A percentile compares a stretch with the other conserved stretches of the same genome.
phyloP scores from a whole-genome alignment of 2,113 vertebrate genomes.

The Gymnarchus niloticus region DNA sequence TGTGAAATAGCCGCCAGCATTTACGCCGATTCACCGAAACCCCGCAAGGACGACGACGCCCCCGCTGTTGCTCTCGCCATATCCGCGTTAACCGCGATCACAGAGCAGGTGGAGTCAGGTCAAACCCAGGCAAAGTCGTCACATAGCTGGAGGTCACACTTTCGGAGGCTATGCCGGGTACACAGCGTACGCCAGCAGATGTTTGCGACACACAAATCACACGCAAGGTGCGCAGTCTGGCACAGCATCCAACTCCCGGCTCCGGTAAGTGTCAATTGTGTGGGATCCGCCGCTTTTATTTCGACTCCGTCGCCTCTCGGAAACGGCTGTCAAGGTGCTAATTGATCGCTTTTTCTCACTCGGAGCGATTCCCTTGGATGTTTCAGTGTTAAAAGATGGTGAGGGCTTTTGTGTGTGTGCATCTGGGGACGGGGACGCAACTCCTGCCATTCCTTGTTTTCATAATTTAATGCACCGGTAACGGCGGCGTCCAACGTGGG shows the following conservation, averaged over 20 bases:
- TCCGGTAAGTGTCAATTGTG: neutral
- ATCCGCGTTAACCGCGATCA: neutral
- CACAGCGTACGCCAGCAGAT: neutral
- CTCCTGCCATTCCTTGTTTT: slow-evolving; percentile 44
- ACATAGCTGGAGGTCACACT: neutral
- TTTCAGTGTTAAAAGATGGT: slow-evolving; percentile 14
- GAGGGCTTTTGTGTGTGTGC: slow-evolving; percentile 20
- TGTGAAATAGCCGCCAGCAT: neutral
- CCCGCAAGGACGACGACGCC: neutral
- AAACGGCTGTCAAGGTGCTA: slow-evolving; percentile 34
- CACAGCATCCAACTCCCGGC: neutral
- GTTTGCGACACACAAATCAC: neutral
- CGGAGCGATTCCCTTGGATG: slow-evolving; percentile 8
- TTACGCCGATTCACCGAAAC: neutral
- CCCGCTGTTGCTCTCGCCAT: neutral
- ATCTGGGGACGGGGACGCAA: slow-evolving; percentile 33
- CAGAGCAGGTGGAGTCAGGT: neutral
- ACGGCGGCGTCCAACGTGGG: slow-evolving; percentile 12
- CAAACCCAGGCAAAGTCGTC: neutral
- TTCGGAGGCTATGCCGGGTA: neutral
- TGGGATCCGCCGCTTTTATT: slow-evolving; percentile 1
- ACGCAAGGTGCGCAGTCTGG: neutral
- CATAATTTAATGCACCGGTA: slow-evolving; percentile 38
- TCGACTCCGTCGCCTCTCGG: slow-evolving; percentile 26
- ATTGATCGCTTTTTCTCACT: slow-evolving; percentile 31